phyloP scores from a whole-genome alignment of 2,113 vertebrate genomes.

The Plestiodon gilberti region DNA sequence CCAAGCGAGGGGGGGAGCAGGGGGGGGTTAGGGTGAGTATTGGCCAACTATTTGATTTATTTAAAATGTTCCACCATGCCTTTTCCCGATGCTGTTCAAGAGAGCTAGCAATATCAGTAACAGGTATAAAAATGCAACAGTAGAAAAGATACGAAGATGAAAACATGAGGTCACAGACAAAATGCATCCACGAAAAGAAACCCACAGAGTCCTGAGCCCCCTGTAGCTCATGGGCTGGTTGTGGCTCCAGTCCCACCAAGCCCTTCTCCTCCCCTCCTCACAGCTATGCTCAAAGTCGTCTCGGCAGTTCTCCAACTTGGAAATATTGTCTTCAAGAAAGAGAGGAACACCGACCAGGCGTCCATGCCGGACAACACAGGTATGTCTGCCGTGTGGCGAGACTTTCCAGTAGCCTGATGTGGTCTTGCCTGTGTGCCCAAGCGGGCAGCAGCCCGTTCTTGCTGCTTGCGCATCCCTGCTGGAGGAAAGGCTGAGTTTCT shows the following conservation, averaged over 20 bases:
- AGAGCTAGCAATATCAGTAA: too few relatives aligned
- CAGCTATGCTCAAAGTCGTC: slow-evolving; percentile 91
- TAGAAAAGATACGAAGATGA: background rate
- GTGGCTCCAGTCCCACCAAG: too few relatives aligned
- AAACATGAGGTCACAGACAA: too few relatives aligned
- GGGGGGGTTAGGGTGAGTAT: background rate
- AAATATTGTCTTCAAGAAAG: slow-evolving; percentile 94
- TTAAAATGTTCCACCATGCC: too few relatives aligned
- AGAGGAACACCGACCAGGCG: slow-evolving; percentile 94
- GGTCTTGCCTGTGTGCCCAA: background rate
- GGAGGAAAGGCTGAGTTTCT: too few relatives aligned
- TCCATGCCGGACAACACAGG: slow-evolving; percentile 96
- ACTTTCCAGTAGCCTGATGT: background rate
- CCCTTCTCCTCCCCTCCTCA: slow-evolving; percentile 1
- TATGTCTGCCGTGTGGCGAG: slow-evolving; percentile 46
- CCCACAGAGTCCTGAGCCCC: too few relatives aligned
- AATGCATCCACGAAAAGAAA: too few relatives aligned
- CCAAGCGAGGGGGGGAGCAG: background rate
- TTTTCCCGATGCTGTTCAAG: background rate
- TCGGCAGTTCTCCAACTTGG: slow-evolving; percentile 94
- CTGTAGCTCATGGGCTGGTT: too few relatives aligned
- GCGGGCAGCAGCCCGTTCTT: too few relatives aligned
- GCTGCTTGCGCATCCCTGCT: too few relatives aligned
- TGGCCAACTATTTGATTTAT: slow-evolving; percentile 2
- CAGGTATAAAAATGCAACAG: too few relatives aligned